Evolutionary conservation across 2,113 vertebrate genomes (phyloP), one percentile per base, ranked within the genome.

Genomic region (Ictalurus punctatus): DNA sequence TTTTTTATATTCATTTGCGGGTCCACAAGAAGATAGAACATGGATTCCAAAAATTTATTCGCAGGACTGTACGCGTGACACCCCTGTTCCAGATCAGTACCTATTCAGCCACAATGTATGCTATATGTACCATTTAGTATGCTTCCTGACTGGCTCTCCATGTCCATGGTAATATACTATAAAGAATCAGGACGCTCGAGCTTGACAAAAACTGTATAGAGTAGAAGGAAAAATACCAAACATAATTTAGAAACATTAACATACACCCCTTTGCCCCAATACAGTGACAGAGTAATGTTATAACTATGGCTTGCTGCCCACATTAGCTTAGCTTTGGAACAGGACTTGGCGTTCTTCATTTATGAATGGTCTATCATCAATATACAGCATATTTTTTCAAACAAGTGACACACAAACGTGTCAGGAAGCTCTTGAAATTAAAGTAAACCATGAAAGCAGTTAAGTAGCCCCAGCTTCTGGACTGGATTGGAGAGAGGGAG

Each of bases 401-500:
- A 74, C 6, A 37, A 19, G 30, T 52, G 21, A 78, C 6, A 13
- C 13, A 40, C 3, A 21, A 23, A 83, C 23, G 12, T 59, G 81
- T 63, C 13, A 59, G 23, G 44, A 56, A 27, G 14, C 34, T 58
- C 5, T 71, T 83, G 25, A 88, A 83, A 69, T 58, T 13, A 25
- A n/a, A 87, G 44, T 52, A 58, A 56, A 69, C 40, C 63, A 67
- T 34, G 27, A 56, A 81, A 81, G 52, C 78, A 81, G 52, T 65
- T 67, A 56, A 63, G n/a, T 54, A 48, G 76, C 74, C 21, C 6
- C 27, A 56, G 40, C 34, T 23, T 44, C 27, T 67, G 54, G 58
- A 83, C 21, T 67, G 67, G 61, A 56, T 67, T 85, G n/a, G n/a
- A 81, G 52, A 89, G 84, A 86, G 54, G 80, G 82, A 87, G 81